Conservation (phyloP, 2,888 invertebrate species). For the Phania funesta region DNA sequence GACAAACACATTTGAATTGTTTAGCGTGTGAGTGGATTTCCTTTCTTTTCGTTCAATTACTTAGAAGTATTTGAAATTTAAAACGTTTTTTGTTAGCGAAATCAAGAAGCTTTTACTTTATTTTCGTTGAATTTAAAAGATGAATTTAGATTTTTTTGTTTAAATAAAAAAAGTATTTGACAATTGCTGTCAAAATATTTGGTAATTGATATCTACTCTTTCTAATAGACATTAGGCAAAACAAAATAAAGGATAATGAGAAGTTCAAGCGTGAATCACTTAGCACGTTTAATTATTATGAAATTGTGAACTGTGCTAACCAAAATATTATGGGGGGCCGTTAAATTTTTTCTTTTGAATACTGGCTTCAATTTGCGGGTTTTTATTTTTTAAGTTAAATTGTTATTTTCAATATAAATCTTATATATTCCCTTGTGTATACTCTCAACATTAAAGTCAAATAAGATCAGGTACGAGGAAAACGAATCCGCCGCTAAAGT, state of each 20-base stretch:
- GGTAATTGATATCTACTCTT: slow-evolving; percentile 69
- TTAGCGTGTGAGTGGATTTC: slow-evolving; percentile 34
- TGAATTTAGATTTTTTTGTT: not conserved
- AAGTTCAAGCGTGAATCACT: slow-evolving; percentile 53
- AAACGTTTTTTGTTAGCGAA: slow-evolving; percentile 36
- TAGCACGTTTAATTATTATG: slow-evolving; percentile 53
- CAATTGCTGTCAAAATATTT: slow-evolving; percentile 71
- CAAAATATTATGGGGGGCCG: not conserved
- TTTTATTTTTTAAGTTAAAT: too few species aligned
- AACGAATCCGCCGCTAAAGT: too few species aligned
- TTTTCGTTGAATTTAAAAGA: not conserved
- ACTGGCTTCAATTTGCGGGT: too few species aligned
- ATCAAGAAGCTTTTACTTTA: slow-evolving; percentile 31
- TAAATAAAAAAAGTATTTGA: slow-evolving; percentile 46
- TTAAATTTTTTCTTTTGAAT: too few species aligned
- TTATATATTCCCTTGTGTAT: too few species aligned
- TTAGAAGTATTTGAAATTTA: slow-evolving; percentile 54
- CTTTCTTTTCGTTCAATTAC: slow-evolving; percentile 7
- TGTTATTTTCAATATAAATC: too few species aligned
- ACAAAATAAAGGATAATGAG: slow-evolving; percentile 5
- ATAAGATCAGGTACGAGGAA: too few species aligned
- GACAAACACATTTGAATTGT: slow-evolving; percentile 21
- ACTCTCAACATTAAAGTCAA: too few species aligned
- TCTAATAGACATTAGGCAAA: slow-evolving; percentile 23
- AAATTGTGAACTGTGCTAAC: slow-evolving; percentile 27